A percentile compares a stretch with the other conserved stretches of the same genome.
These are phyloP conservation scores for Drosophila ambigua DNA, from an alignment of 1,140 invertebrate genomes.

Conservation along the genomic window DNA sequence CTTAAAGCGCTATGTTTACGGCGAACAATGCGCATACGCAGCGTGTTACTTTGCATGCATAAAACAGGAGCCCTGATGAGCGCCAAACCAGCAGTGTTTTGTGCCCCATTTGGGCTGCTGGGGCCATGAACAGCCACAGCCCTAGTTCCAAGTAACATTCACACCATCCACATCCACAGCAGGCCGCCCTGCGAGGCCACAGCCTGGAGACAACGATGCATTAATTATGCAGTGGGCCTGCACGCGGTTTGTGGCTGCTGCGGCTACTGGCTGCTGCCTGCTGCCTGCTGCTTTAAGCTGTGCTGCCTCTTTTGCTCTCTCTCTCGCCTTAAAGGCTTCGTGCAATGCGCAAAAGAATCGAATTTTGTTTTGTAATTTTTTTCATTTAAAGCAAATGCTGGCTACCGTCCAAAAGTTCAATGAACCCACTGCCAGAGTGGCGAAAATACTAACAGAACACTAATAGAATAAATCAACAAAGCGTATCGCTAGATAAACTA, in stretches of 20 bases:
- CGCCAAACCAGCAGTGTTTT: conserved; percentile 33
- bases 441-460: conserved; percentile 42
- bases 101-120: conserved; percentile 52
- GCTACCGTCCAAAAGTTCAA: conserved; percentile 49
- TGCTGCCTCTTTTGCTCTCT: neutral
- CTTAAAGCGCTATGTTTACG: conserved; percentile 42
- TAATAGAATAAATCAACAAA: conserved; percentile 72
- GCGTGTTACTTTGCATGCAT: conserved; percentile 74
- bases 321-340: conserved; percentile 10
- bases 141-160: neutral
- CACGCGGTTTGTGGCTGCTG: conserved; percentile 10
- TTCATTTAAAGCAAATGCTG: conserved; percentile 9
- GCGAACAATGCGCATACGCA: conserved; percentile 63
- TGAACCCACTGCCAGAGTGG: conserved; percentile 40
- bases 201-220: conserved; percentile 49
- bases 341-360: conserved; percentile 13
- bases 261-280: too few species aligned
- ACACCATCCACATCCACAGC: neutral
- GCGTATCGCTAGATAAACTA: conserved; percentile 64
- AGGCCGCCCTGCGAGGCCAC: conserved; percentile 12
- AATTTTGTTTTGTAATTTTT: conserved; percentile 32
- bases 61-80: conserved; percentile 45
- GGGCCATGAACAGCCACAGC: conserved; percentile 11
- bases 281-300: conserved; percentile 4
- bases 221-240: conserved; percentile 63